phyloP scores from a whole-genome alignment of 2,113 vertebrate species.

The Cebidichthys violaceus region DNA sequence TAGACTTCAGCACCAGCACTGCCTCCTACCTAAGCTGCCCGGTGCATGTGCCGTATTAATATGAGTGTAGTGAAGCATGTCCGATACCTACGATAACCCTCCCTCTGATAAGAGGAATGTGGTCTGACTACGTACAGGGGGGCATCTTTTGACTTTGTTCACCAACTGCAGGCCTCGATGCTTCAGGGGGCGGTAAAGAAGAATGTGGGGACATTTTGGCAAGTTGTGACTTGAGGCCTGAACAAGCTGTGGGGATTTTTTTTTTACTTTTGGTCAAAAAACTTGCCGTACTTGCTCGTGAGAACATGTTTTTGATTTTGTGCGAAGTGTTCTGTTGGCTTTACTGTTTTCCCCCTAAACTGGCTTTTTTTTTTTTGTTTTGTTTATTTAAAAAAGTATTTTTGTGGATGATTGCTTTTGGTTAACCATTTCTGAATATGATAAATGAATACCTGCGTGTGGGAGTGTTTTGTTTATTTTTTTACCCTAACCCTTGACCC shows the following conservation, averaged over 20 bases:
- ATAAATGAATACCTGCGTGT: constrained; percentile 17
- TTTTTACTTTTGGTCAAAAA: background rate
- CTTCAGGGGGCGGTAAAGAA: background rate
- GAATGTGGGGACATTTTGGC: background rate
- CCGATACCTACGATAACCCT: background rate
- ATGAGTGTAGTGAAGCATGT: background rate
- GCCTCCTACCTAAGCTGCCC: background rate
- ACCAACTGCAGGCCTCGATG: background rate
- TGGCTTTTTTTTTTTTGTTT: too few species aligned
- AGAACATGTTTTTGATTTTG: constrained; percentile 9
- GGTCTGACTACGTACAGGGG: background rate
- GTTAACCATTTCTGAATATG: constrained; percentile 7
- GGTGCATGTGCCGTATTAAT: background rate
- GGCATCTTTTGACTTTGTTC: background rate
- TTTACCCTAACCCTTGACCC: constrained; percentile 34
- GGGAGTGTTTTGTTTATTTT: background rate
- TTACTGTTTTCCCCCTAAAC: background rate
- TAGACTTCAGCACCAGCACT: background rate
- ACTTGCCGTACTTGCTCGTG: background rate
- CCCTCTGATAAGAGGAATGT: background rate
- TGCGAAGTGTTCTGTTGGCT: constrained; percentile 4
- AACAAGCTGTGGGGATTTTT: background rate
- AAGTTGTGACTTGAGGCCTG: background rate
- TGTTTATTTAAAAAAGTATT: too few species aligned
- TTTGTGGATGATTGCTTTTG: background rate